These are phyloP conservation scores for Acrocephalus scirpaceus DNA, from an alignment of 2,797 vertebrate species.

Conservation along the genomic window DNA sequence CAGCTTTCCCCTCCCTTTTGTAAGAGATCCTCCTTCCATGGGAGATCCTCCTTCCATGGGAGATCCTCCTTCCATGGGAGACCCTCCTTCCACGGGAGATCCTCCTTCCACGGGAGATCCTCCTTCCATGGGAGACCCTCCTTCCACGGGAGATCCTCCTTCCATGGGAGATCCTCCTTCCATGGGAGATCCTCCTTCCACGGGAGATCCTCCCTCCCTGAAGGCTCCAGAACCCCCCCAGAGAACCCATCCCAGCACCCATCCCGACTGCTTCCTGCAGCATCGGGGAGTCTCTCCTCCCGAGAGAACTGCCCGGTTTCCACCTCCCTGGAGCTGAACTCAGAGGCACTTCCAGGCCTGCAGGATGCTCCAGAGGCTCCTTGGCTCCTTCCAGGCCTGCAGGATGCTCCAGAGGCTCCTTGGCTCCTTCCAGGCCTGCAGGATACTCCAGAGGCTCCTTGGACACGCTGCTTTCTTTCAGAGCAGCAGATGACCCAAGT, in stretches of 20 bases:
- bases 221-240: not conserved
- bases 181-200: not conserved
- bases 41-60: not conserved
- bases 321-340: not conserved
- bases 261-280: rapidly evolving
- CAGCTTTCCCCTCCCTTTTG: not conserved
- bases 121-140: not conserved
- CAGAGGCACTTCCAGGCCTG: not conserved
- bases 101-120: not conserved
- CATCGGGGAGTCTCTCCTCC: not conserved
- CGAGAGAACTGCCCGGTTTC: rapidly evolving
- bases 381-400: not conserved
- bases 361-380: not conserved
- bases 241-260: not conserved
- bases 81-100: not conserved
- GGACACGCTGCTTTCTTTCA: not conserved
- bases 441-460: not conserved
- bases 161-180: not conserved
- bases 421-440: not conserved
- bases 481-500: not conserved
- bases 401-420: not conserved
- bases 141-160: not conserved
- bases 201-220: not conserved
- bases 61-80: not conserved
- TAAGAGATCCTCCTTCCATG: not conserved